Conservation (phyloP, 2,113 vertebrate genomes). For the Poecile atricapillus region DNA sequence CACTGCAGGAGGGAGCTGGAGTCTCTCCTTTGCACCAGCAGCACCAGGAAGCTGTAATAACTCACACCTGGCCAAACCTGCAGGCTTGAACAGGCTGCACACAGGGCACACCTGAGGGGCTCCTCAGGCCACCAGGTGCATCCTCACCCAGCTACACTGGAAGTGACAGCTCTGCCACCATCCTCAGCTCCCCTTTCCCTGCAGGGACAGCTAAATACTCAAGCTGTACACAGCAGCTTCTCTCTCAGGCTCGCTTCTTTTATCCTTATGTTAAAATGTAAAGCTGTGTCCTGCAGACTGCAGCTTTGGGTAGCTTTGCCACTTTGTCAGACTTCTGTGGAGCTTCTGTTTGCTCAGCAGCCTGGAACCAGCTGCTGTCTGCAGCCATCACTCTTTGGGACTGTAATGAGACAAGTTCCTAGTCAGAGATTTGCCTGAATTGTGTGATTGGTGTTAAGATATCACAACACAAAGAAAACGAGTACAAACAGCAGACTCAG, state of each 20-base stretch:
- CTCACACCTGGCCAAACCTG: conserved; percentile 3
- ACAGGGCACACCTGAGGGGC: not conserved
- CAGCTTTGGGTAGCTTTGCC: not conserved
- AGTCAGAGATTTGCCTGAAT: not conserved
- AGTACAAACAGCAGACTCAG: not conserved
- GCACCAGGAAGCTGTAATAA: not conserved
- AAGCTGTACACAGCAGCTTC: not conserved
- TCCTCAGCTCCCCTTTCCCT: not conserved
- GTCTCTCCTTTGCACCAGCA: conserved; percentile 26
- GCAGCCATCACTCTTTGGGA: not conserved
- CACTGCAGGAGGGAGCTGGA: not conserved
- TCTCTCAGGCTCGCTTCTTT: not conserved
- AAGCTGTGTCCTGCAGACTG: not conserved
- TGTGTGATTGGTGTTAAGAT: not conserved
- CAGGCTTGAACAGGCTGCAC: not conserved
- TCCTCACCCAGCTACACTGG: not conserved
- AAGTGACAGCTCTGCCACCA: not conserved
- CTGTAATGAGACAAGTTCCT: not conserved
- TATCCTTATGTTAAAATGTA: not conserved
- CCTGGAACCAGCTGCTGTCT: not conserved
- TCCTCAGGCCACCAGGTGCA: not conserved
- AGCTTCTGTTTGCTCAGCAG: conserved; percentile 30
- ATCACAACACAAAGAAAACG: rapidly evolving
- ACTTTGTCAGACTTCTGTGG: not conserved
- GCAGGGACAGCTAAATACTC: not conserved